Conservation (phyloP, 1,140 invertebrate genomes). For the Sminthurides bifidus region DNA sequence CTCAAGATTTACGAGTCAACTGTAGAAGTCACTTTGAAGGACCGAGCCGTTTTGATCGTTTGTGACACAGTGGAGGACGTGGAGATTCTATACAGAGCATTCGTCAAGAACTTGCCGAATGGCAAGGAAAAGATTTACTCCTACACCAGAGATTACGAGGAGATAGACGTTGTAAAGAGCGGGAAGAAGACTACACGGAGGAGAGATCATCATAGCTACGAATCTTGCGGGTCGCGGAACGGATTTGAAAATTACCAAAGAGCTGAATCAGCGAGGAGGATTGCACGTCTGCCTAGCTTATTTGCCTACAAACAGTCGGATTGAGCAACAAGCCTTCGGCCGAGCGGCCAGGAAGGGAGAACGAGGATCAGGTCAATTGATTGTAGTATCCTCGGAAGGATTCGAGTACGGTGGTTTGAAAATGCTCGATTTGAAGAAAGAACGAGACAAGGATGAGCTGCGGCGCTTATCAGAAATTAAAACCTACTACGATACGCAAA, state of each 20-base stretch:
- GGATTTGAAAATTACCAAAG: constrained; percentile 34
- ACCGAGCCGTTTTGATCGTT: constrained; percentile 33
- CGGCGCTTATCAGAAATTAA: too few relatives aligned
- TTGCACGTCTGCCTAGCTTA: constrained; percentile 33
- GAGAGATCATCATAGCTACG: constrained; percentile 35
- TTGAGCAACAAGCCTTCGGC: constrained; percentile 37
- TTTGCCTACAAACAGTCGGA: constrained; percentile 15
- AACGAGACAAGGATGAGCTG: too few relatives aligned
- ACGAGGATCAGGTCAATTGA: constrained; percentile 22
- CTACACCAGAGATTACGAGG: constrained; percentile 29
- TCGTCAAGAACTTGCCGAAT: constrained; percentile 8
- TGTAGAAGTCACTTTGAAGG: constrained; percentile 3
- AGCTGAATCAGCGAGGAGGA: constrained; percentile 33
- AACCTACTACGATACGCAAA: too few relatives aligned
- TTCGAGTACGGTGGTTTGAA: too few relatives aligned
- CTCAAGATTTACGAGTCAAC: background rate
- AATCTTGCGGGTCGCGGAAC: constrained; percentile 39
- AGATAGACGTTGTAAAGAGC: too few relatives aligned
- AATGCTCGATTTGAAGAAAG: too few relatives aligned
- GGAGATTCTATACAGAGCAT: constrained; percentile 11
- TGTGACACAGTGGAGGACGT: constrained; percentile 34
- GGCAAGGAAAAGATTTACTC: too few relatives aligned
- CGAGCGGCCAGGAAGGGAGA: constrained; percentile 35
- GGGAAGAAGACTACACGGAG: too few relatives aligned
- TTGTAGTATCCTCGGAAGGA: too few relatives aligned